Evolutionary conservation across 2,888 invertebrate genomes (phyloP).

Genomic region (Byasa hedistus): DNA sequence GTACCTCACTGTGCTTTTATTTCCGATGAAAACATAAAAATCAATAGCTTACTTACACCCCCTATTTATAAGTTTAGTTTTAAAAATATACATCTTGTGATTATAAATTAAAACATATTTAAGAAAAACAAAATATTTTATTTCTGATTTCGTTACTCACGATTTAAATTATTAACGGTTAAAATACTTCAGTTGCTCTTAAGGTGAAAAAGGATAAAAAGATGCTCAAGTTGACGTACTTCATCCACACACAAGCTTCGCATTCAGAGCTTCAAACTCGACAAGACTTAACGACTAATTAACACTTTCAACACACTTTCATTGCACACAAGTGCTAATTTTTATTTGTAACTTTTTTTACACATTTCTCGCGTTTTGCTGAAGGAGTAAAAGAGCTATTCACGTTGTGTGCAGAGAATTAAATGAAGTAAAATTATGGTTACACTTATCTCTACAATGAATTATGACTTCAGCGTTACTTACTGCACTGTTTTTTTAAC

Average conservation of each 20-base stretch:
- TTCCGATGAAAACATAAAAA: too few species aligned
- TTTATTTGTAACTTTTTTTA: constrained; percentile 9
- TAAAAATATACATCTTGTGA: too few species aligned
- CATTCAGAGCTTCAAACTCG: constrained; percentile 20
- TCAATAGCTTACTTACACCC: too few species aligned
- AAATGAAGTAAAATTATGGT: too few species aligned
- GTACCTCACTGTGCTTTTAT: too few species aligned
- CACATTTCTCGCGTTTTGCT: background rate
- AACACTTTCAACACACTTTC: constrained; percentile 20
- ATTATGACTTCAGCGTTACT: too few species aligned
- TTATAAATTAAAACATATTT: too few species aligned
- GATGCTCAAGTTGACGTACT: constrained; percentile 21
- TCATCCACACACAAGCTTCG: constrained; percentile 18
- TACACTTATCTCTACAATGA: too few species aligned
- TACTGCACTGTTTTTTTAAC: too few species aligned
- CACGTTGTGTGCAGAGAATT: too few species aligned
- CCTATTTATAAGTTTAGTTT: too few species aligned
- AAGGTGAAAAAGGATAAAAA: constrained; percentile 17
- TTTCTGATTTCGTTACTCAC: background rate
- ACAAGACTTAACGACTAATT: constrained; percentile 25
- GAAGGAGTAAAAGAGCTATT: background rate
- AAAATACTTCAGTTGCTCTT: constrained; percentile 5
- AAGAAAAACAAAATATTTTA: background rate
- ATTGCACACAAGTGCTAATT: constrained; percentile 15
- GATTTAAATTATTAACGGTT: constrained; percentile 1